Conservation (phyloP, 2,888 invertebrate species). For the Tenthredo livida region DNA sequence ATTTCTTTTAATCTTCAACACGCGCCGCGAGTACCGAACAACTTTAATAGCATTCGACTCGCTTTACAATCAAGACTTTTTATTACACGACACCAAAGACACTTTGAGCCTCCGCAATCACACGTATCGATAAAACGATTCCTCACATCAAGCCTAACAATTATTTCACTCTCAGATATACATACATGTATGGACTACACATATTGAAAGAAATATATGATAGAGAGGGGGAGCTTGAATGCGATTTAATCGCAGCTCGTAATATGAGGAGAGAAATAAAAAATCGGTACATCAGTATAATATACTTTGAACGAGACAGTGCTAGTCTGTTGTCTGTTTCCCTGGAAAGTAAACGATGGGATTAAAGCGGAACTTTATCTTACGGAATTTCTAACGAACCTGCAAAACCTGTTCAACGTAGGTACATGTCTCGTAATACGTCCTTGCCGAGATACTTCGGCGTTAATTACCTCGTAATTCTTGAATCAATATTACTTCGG, state of each 20-base stretch:
- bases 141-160: background rate
- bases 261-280: background rate
- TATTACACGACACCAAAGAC: background rate
- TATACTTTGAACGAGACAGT: background rate
- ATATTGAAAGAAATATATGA: background rate
- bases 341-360: background rate
- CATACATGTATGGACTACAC: no score
- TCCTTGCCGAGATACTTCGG: background rate
- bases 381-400: background rate
- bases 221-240: background rate
- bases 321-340: background rate
- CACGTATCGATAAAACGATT: background rate
- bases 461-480: slow-evolving; percentile 44
- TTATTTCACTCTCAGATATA: background rate
- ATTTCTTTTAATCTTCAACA: slow-evolving; percentile 43
- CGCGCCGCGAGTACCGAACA: background rate
- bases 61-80: slow-evolving; percentile 25
- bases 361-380: background rate
- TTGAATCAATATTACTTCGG: slow-evolving; percentile 23
- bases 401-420: background rate
- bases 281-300: background rate
- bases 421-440: background rate
- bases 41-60: background rate
- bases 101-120: background rate
- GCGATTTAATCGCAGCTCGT: background rate